These are phyloP conservation scores for Lontra canadensis DNA, from an alignment of 2,113 vertebrate genomes.

Conservation along the genomic window DNA sequence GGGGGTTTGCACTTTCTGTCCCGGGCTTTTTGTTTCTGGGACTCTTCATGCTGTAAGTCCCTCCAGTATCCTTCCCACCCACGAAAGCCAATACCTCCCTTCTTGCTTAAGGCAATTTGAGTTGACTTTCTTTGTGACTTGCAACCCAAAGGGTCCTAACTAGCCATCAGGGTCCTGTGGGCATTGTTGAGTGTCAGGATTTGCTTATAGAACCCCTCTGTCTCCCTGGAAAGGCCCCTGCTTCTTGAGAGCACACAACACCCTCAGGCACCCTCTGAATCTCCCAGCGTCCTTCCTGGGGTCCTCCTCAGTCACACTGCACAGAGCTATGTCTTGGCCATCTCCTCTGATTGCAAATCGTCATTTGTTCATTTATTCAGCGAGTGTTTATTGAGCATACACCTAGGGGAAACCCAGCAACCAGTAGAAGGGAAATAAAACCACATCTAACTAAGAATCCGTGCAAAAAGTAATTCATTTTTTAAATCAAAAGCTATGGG, in stretches of 20 bases:
- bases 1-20: background rate
- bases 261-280: background rate
- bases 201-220: background rate
- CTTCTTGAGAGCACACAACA: background rate
- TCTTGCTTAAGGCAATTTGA: background rate
- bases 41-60: background rate
- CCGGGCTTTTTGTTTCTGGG: background rate
- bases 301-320: background rate
- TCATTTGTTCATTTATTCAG: constrained; percentile 6
- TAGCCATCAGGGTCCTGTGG: background rate
- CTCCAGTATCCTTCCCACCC: background rate
- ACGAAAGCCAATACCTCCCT: background rate
- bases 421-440: constrained; percentile 14
- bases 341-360: background rate
- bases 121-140: background rate
- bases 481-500: background rate
- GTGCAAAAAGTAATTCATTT: background rate
- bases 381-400: background rate
- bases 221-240: background rate
- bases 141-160: background rate
- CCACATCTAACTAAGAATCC: background rate
- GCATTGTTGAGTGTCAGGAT: background rate
- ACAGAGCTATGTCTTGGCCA: background rate
- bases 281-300: background rate
- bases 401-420: constrained; percentile 1